phyloP scores from a whole-genome alignment of 2,797 vertebrate species.

The Rousettus madagascariensis region DNA sequence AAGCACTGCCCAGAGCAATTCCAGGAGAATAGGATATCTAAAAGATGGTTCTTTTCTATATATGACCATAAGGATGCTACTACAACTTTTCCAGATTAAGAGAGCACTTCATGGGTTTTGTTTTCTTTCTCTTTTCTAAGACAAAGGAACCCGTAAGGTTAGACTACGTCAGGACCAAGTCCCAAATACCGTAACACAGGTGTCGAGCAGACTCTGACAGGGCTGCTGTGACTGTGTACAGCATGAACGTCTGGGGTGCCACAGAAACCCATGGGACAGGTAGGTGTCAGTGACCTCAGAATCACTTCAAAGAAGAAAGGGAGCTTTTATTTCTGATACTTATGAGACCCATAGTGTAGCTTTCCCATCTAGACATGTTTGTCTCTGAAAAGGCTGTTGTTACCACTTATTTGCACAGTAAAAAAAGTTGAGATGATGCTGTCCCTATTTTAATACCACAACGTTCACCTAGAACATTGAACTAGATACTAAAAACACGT shows the following conservation, averaged over 20 bases:
- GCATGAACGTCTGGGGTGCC: background rate
- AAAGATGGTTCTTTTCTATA: background rate
- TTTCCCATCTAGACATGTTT: background rate
- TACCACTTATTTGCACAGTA: background rate
- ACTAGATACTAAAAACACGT: background rate
- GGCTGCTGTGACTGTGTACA: background rate
- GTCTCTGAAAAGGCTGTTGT: background rate
- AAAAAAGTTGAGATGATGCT: background rate
- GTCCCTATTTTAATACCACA: background rate
- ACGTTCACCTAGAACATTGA: background rate
- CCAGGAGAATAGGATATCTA: background rate
- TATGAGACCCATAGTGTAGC: background rate
- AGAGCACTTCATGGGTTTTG: background rate
- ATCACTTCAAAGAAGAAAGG: background rate
- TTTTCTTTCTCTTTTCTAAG: background rate
- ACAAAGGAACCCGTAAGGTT: background rate
- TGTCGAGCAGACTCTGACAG: rapidly evolving
- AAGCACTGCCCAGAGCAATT: background rate
- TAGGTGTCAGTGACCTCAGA: background rate
- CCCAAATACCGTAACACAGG: background rate
- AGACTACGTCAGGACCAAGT: background rate
- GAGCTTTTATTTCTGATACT: background rate
- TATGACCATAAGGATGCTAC: background rate
- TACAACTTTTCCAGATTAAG: background rate
- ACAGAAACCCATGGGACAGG: too few relatives aligned